Evolutionary conservation across 2,113 vertebrate species (phyloP).

Genomic region (Rhinolophus sinicus): DNA sequence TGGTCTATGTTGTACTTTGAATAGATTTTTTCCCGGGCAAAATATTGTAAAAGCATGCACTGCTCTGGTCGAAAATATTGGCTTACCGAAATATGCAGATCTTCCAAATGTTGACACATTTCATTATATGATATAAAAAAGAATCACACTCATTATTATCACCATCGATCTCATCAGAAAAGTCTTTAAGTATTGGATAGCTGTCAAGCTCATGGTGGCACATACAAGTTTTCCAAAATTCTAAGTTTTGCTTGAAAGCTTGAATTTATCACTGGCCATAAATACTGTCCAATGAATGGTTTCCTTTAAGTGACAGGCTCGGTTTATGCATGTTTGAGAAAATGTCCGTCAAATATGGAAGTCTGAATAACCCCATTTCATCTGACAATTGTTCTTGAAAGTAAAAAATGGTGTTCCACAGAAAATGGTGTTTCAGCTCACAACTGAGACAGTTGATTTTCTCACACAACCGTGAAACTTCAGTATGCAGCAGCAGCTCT

Average conservation of each 20-base stretch:
- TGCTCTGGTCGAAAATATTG: conserved; percentile 33
- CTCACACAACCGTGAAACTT: neutral
- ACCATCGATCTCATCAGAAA: conserved; percentile 44
- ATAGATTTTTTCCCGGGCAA: conserved; percentile 8
- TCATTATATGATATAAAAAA: conserved; percentile 56
- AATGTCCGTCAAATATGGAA: neutral
- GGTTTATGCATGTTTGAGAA: neutral
- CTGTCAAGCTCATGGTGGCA: conserved; percentile 16
- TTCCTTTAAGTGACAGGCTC: conserved; percentile 27
- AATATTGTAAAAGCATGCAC: neutral
- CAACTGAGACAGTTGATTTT: neutral
- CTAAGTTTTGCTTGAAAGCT: conserved; percentile 37
- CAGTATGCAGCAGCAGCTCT: rapidly evolving
- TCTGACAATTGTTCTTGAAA: neutral
- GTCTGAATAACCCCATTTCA: neutral
- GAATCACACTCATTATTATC: conserved; percentile 56
- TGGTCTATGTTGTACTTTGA: neutral
- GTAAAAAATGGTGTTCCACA: neutral
- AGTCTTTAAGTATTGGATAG: conserved; percentile 57
- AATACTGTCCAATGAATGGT: neutral
- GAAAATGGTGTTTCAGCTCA: neutral
- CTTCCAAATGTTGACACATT: conserved; percentile 58
- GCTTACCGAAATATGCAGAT: conserved; percentile 48
- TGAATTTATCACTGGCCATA: conserved; percentile 34
- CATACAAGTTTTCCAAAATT: conserved; percentile 31